Percentiles rank a stretch among this genome's conserved stretches.
Conservation (phyloP, 2,797 vertebrate species). For the Lithobates sylvaticus region DNA sequence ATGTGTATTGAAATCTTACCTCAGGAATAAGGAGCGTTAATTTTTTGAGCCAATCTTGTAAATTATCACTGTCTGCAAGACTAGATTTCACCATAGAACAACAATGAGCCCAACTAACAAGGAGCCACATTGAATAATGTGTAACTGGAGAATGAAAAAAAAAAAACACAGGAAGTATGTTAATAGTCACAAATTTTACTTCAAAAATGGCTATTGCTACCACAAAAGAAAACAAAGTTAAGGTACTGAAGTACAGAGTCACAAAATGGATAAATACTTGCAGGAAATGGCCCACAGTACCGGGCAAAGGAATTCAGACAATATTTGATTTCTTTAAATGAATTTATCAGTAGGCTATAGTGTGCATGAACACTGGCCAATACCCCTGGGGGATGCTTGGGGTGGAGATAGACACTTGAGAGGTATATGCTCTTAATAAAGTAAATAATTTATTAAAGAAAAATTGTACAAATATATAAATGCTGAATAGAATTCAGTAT, state of each 20-base stretch:
- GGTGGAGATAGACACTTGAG: too few species aligned
- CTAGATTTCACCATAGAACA: slow-evolving; percentile 96
- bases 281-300: too few species aligned
- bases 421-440: too few species aligned
- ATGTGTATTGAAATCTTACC: slow-evolving; percentile 75
- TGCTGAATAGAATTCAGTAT: too few species aligned
- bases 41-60: slow-evolving; percentile 97
- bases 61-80: slow-evolving; percentile 94
- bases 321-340: slow-evolving; percentile 45
- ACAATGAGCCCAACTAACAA: slow-evolving; percentile 98
- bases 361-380: too few species aligned
- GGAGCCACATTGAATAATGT: slow-evolving; percentile 98
- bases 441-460: too few species aligned
- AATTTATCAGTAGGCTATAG: too few species aligned
- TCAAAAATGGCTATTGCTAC: not conserved
- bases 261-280: too few species aligned
- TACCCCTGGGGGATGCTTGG: too few species aligned
- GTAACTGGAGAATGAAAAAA: slow-evolving; percentile 80
- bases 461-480: too few species aligned
- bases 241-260: not conserved
- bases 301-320: not conserved
- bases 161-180: not conserved
- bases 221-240: not conserved
- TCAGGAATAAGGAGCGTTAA: slow-evolving; percentile 96
- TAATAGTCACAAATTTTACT: not conserved